These are phyloP conservation scores for Odontothrips loti DNA, from an alignment of 2,888 invertebrate species.

Conservation along the genomic window DNA sequence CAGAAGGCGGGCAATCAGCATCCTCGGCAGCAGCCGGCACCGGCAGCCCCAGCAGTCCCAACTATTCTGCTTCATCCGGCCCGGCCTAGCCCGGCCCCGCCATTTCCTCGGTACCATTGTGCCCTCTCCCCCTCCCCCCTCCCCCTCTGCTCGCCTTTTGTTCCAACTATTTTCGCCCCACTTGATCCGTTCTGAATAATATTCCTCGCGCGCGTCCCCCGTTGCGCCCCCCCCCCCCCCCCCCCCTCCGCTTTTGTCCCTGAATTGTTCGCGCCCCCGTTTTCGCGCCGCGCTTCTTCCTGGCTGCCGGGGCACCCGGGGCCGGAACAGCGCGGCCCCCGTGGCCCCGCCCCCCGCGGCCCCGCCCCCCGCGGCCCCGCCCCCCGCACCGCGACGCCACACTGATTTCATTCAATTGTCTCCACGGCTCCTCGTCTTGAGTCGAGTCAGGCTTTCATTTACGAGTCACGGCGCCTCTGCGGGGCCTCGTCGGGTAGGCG, in stretches of 20 bases:
- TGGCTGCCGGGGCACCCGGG: neutral
- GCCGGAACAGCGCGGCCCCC: neutral
- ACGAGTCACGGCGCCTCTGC: no score
- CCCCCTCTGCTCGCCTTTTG: neutral
- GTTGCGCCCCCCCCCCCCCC: no score
- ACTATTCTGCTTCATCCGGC: neutral
- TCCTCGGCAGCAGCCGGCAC: no score
- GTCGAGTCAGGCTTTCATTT: neutral
- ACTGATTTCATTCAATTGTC: slow-evolving; percentile 24
- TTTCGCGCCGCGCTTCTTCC: no score
- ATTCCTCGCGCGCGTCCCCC: neutral
- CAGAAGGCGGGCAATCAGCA: no score
- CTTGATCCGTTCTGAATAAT: slow-evolving; percentile 23
- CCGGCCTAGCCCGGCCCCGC: neutral
- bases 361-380: neutral
- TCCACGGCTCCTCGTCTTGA: neutral
- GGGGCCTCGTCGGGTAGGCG: no score
- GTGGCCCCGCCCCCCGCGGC: neutral
- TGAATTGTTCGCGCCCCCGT: no score
- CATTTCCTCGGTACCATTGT: neutral
- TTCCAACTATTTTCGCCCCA: slow-evolving; percentile 22
- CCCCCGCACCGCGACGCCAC: neutral
- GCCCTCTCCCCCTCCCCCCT: neutral
- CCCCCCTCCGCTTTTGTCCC: no score
- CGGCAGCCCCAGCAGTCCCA: no score